phyloP scores from a whole-genome alignment of 1,140 invertebrate genomes.

The Conopomorpha cramerella region DNA sequence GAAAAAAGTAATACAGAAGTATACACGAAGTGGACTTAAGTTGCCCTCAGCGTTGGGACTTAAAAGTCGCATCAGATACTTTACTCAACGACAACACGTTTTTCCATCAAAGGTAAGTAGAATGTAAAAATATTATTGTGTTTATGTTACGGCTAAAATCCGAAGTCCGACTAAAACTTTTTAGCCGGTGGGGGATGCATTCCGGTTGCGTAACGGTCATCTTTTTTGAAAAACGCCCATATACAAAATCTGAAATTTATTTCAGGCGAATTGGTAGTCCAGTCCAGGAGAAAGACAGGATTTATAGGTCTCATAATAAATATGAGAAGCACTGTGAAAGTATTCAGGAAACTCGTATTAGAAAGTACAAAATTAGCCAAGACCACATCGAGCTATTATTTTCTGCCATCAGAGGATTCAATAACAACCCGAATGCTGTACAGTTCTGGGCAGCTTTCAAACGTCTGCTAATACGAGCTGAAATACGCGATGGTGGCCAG shows the following conservation, averaged over 20 bases:
- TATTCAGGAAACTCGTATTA: constrained; percentile 5
- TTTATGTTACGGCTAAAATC: too few relatives aligned
- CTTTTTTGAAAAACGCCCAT: too few relatives aligned
- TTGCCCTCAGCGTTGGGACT: too few relatives aligned
- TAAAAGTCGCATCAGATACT: too few relatives aligned
- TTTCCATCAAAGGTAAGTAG: too few relatives aligned
- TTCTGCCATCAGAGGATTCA: constrained; percentile 7
- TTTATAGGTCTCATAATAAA: constrained; percentile 8
- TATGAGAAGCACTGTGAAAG: constrained; percentile 5
- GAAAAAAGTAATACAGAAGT: too few relatives aligned
- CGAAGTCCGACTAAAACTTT: too few relatives aligned
- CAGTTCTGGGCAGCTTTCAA: constrained; percentile 11
- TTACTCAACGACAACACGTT: too few relatives aligned
- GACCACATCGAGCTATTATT: constrained; percentile 13
- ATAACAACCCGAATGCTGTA: constrained; percentile 11
- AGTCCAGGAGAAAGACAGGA: constrained; percentile 9
- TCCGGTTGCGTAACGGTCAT: too few relatives aligned
- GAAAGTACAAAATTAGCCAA: constrained; percentile 11
- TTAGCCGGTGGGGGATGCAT: too few relatives aligned
- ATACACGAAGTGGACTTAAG: too few relatives aligned
- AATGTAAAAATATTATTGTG: too few relatives aligned
- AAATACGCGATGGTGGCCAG: neutral
- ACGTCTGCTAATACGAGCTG: neutral
- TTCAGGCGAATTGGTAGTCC: constrained; percentile 2
- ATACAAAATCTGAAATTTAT: constrained; percentile 6